Evolutionary conservation across 2,797 vertebrate species (phyloP).

Genomic region (Limnodromus scolopaceus): DNA sequence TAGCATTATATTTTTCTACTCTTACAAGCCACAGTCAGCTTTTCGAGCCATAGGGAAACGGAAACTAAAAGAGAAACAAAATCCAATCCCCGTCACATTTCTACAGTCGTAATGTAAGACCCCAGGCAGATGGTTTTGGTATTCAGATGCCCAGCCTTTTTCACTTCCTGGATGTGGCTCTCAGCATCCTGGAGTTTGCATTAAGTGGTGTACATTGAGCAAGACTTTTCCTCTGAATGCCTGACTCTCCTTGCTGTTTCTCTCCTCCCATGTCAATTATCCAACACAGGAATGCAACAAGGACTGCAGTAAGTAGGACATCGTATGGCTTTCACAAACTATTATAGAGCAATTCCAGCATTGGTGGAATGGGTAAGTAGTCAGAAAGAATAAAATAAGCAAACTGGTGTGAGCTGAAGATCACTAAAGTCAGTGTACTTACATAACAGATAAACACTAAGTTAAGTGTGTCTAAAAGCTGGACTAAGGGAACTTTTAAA

Average conservation of each 20-base stretch:
- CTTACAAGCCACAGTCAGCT: not conserved
- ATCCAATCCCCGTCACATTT: not conserved
- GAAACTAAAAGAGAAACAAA: not conserved
- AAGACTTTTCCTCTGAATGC: not conserved
- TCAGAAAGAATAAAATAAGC: not conserved
- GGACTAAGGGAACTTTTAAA: not conserved
- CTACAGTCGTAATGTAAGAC: not conserved
- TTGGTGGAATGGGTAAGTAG: not conserved
- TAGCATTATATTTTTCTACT: not conserved
- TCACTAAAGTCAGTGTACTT: not conserved
- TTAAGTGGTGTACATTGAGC: not conserved
- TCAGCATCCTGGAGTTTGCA: not conserved
- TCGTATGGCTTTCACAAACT: not conserved
- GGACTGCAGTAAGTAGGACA: not conserved
- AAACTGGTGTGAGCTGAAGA: not conserved
- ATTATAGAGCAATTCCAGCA: not conserved
- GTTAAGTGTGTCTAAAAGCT: not conserved
- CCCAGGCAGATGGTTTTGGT: not conserved
- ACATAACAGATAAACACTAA: not conserved
- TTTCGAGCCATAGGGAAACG: not conserved
- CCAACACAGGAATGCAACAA: not conserved
- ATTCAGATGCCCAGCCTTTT: not conserved
- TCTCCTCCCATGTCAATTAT: not conserved
- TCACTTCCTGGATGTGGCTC: not conserved
- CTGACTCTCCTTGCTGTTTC: not conserved